Evolutionary conservation across 2,113 vertebrate species (phyloP), one percentile per base, ranked within the genome.

Genomic region (Acrocephalus kingi): DNA sequence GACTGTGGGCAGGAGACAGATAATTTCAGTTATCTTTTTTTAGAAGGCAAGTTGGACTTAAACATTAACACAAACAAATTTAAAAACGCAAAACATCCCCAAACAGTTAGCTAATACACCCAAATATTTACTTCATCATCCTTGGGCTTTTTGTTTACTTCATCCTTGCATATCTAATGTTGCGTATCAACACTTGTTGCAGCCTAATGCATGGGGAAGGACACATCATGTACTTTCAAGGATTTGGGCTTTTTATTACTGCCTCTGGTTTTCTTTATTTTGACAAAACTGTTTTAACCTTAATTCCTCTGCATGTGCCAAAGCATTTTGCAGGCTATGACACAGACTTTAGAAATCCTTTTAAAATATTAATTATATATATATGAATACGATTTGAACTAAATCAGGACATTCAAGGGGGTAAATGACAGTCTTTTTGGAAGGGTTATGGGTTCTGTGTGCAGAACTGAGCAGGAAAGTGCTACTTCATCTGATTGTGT

Each of bases 121-220:
- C 68, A 95, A 90, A 96, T 94, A 95, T 92, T 97, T 93, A 74
- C 92, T 90, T 89, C 51, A 49, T 66, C 71, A 15, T 84, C 39
- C 48, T 71, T 37, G 28, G 51, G 61, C 27, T 83, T 88, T 63
- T 87, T 94, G 62, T 87, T 94, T 84, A 62, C 45, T 81, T 83
- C 49, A 75, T 90, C 39, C 20, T 84, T 62, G 73, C 41, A 7
- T 90, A 84, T 81, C 61, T 94, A 71, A 74, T 7, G 2, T 72
- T 89, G 74, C 31, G 31, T 91, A 22, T 73, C 58, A 77, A 54
- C 62, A 67, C 19, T 79, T 91, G 28, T 68, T 87, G 69, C 73
- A 90, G 64, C 54, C 73, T 68, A 63, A 80, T 64, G 19, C 41
- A 33, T 11, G 6, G 13, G 16, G 85, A 90, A 93, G 82, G 31